Evolutionary conservation across 2,797 vertebrate species (phyloP).

Genomic region (Rhabdophis nuchalis): DNA sequence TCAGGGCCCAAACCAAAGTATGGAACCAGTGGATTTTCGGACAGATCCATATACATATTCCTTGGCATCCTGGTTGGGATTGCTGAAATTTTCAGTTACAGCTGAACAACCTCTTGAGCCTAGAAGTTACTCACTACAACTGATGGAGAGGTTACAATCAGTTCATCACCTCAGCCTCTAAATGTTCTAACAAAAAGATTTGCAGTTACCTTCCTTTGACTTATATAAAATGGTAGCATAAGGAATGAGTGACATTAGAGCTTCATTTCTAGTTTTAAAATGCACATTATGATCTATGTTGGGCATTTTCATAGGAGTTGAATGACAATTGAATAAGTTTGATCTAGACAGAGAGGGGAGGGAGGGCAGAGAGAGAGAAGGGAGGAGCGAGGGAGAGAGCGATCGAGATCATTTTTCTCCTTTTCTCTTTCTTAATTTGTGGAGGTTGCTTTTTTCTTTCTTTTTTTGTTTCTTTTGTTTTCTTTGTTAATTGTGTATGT

Average conservation of each 20-base stretch:
- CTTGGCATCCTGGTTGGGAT: background rate
- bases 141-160: background rate
- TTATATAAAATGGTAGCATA: background rate
- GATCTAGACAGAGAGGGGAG: background rate
- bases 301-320: background rate
- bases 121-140: background rate
- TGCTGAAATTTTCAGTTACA: background rate
- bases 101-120: background rate
- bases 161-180: background rate
- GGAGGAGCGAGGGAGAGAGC: rapidly evolving
- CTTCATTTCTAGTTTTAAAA: background rate
- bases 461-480: background rate
- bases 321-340: background rate
- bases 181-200: background rate
- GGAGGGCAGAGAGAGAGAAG: rapidly evolving
- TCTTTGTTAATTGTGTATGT: background rate
- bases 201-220: background rate
- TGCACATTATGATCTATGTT: background rate
- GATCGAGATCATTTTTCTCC: background rate
- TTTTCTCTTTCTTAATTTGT: background rate
- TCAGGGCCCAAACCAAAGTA: background rate
- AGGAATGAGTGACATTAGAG: background rate
- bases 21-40: background rate
- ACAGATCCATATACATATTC: background rate
- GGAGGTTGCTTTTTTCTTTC: background rate